Percentiles rank a stretch among this genome's conserved stretches.
phyloP scores from a whole-genome alignment of 2,113 vertebrate genomes.

The Cheirogaleus medius region DNA sequence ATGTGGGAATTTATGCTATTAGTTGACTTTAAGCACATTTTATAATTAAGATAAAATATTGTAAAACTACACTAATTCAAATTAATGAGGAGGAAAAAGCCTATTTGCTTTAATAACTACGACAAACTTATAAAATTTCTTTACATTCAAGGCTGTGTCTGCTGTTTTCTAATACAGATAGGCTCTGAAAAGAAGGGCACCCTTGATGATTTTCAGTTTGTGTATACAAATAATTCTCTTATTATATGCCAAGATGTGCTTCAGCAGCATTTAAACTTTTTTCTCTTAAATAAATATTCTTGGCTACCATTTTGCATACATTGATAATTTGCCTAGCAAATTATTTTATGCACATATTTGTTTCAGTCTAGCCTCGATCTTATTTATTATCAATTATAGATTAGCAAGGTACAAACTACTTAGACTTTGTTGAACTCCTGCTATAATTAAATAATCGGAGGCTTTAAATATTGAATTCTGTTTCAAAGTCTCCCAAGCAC shows the following conservation, averaged over 20 bases:
- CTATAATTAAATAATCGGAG: background rate
- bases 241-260: slow-evolving; percentile 47
- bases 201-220: slow-evolving; percentile 18
- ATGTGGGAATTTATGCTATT: background rate
- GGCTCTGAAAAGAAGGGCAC: background rate
- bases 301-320: slow-evolving; percentile 14
- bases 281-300: slow-evolving; percentile 39
- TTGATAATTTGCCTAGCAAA: slow-evolving; percentile 23
- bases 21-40: background rate
- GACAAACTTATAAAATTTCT: background rate
- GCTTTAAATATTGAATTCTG: background rate
- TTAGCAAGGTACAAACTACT: background rate
- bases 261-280: background rate
- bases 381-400: slow-evolving; percentile 14
- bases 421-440: background rate
- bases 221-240: slow-evolving; percentile 28
- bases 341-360: background rate
- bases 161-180: background rate
- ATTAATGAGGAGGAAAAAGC: background rate
- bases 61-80: background rate
- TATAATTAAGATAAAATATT: slow-evolving; percentile 10
- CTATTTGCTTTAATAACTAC: background rate
- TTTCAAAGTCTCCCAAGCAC: background rate
- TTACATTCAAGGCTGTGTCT: background rate
- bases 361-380: background rate